These are phyloP conservation scores for Anthopleura xanthogrammica DNA, from an alignment of 92 coral and sea anemone genomes.

Conservation along the genomic window DNA sequence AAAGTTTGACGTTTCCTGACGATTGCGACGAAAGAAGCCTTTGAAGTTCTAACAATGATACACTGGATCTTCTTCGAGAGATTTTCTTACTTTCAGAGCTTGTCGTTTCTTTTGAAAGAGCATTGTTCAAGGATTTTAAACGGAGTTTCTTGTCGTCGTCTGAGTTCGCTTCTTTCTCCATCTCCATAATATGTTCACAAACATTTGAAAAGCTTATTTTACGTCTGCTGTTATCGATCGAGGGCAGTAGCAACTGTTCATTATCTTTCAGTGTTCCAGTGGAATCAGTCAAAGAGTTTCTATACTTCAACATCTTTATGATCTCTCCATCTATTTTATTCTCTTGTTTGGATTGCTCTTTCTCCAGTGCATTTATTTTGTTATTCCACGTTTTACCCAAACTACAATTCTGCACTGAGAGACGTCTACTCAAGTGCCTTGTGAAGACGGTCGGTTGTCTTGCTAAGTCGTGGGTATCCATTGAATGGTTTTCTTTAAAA, in stretches of 20 bases:
- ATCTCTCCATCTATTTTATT: constrained; percentile 39
- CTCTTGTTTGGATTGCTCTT: constrained; percentile 17
- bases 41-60: constrained; percentile 39
- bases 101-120: constrained; percentile 25
- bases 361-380: constrained; percentile 26
- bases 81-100: constrained; percentile 40
- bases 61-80: constrained; percentile 31
- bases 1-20: not conserved
- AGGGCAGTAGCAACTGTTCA: constrained; percentile 12
- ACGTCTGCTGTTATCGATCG: not conserved
- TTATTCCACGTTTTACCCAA: constrained; percentile 42
- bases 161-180: not conserved
- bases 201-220: constrained; percentile 23
- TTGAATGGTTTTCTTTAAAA: not conserved
- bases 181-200: not conserved
- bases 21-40: constrained; percentile 1
- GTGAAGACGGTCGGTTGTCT: constrained; percentile 43
- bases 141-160: not conserved
- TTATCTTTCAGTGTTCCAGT: constrained; percentile 26
- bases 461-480: constrained; percentile 30
- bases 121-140: not conserved
- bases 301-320: constrained; percentile 35
- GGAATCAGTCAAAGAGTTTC: constrained; percentile 30
- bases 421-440: constrained; percentile 36
- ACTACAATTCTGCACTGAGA: constrained; percentile 45